Evolutionary conservation across 23 tunicate genomes (phyloP).

Genomic region (Phallusia fumigata): DNA sequence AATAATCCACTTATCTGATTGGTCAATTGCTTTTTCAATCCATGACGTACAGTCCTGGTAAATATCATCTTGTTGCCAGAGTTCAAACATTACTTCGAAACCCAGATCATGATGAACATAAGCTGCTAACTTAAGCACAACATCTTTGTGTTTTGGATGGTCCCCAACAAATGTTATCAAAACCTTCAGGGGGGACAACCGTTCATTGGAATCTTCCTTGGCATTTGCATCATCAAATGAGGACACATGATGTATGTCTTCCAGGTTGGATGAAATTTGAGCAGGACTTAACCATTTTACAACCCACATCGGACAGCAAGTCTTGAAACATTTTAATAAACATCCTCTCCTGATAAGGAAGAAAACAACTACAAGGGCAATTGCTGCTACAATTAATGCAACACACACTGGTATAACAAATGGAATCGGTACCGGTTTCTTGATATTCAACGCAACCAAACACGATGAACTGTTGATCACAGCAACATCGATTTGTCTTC

Average conservation of each 20-base stretch:
- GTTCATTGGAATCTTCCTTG: neutral
- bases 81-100: constrained; percentile 52
- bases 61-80: constrained; percentile 30
- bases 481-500: neutral
- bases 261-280: neutral
- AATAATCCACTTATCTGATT: constrained; percentile 52
- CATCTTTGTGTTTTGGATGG: constrained; percentile 48
- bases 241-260: too few relatives aligned
- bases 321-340: neutral
- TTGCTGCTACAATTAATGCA: neutral
- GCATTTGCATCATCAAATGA: too few relatives aligned
- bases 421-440: too few relatives aligned
- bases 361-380: neutral
- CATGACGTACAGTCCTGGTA: constrained; percentile 28
- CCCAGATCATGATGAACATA: constrained; percentile 55
- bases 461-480: too few relatives aligned
- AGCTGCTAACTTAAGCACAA: constrained; percentile 40
- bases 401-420: neutral
- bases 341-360: neutral
- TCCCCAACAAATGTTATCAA: constrained; percentile 52
- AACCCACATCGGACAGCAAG: neutral
- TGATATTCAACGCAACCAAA: too few relatives aligned
- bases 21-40: constrained; percentile 41
- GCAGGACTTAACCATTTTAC: neutral
- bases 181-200: neutral